Evolutionary conservation across 2,888 invertebrate species (phyloP), one percentile per base, ranked within the genome.

Genomic region (Ptychoptera albimana): DNA sequence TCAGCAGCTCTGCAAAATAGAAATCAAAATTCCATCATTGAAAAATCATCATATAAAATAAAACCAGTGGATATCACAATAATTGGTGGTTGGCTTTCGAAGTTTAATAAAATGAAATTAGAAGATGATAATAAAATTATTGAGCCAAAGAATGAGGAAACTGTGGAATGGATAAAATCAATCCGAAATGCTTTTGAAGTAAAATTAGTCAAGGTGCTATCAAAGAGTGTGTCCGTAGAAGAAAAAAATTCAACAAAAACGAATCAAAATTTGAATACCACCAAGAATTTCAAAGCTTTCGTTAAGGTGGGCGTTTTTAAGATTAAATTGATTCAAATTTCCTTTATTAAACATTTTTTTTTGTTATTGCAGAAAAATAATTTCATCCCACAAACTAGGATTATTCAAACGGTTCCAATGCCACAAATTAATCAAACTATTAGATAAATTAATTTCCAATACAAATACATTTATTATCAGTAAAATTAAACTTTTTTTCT

Each of bases 211-310:
- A 8, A 3, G 8, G 35, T 35, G 7, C 7, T 23, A 23, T 23
- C 23, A 7, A 23, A 23, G 7, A 23, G 23, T 23, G 23, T 23
- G 7, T 23, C 23, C 4, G 7, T 23, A 5, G 23, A 23, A 23
- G 7, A 23, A 23, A 3, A 23, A 23, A 23, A 23, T 23, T 23
- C 23, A 23, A 23, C 23, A 23, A 23, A 23, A 23, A 23, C 23
- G 23, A 23, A 23, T 3, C 4, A 23, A 23, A 48, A 39, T 32
- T 45, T 43, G 7, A 45, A 16, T n/a, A 50, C 51, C n/a, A 38
- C 42, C 12, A 58, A 53, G 45, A 63, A 63, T 47, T 64, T 59
- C 34, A 64, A 64, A 41, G 55, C 54, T 16, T 64, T 64, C 48
- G 53, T 56, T 4, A 64, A 63, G 60, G 63, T 61, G 52, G 46